Percentiles rank a stretch among this genome's conserved stretches.
phyloP scores from a whole-genome alignment of 2,113 vertebrate species.

The Brachypteracias leptosomus region DNA sequence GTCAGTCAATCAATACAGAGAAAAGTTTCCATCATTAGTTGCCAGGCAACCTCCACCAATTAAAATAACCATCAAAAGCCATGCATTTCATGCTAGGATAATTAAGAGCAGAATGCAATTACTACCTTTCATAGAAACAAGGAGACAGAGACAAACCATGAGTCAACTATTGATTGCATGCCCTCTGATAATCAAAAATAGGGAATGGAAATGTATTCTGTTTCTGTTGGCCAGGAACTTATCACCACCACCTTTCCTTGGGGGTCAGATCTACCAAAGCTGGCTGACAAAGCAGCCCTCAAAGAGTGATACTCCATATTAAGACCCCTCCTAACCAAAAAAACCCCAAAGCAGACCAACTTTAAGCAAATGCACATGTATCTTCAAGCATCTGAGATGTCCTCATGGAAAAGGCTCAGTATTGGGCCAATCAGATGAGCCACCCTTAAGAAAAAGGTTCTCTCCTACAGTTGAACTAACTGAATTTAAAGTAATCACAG shows the following conservation, averaged over 20 bases:
- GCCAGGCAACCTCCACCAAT: neutral
- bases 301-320: neutral
- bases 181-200: neutral
- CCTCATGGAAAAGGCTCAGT: neutral
- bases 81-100: neutral
- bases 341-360: too few relatives aligned
- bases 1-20: neutral
- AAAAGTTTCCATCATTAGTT: neutral
- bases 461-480: neutral
- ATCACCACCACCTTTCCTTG: neutral
- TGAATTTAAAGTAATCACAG: neutral
- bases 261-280: neutral
- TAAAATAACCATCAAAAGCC: slow-evolving; percentile 42
- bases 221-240: neutral
- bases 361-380: neutral
- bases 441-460: neutral
- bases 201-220: neutral
- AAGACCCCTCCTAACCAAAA: fast-evolving
- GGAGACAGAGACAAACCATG: neutral
- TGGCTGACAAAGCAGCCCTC: neutral
- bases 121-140: neutral
- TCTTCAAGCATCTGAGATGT: neutral
- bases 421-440: neutral
- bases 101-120: neutral
- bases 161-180: neutral